These are phyloP conservation scores for Mycetomoellerius zeteki DNA, from an alignment of 1,140 invertebrate genomes.

Conservation along the genomic window DNA sequence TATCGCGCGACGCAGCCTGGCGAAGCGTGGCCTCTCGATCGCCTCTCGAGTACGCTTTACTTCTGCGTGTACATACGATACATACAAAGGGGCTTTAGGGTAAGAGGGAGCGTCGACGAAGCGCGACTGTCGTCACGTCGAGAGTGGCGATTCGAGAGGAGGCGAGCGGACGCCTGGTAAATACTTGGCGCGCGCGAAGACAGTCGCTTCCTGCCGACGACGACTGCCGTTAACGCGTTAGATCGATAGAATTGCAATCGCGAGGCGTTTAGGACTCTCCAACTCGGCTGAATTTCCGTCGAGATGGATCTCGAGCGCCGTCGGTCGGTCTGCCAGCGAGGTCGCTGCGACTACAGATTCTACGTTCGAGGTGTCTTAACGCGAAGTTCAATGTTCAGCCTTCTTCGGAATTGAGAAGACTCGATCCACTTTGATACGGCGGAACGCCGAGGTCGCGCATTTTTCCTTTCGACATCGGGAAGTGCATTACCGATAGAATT, in stretches of 20 bases:
- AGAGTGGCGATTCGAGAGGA: conserved; percentile 54
- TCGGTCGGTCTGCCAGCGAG: conserved; percentile 25
- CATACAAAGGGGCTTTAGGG: conserved; percentile 13
- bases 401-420: neutral
- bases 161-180: conserved; percentile 28
- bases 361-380: neutral
- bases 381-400: neutral
- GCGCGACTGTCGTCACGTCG: neutral
- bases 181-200: conserved; percentile 35
- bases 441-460: neutral
- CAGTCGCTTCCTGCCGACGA: conserved; percentile 12
- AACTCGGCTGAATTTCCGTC: conserved; percentile 26
- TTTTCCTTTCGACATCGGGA: neutral
- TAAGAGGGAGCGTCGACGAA: conserved; percentile 1
- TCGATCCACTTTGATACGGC: neutral
- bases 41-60: conserved; percentile 56
- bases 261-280: neutral
- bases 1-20: conserved; percentile 60
- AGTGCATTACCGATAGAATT: neutral
- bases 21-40: conserved; percentile 63
- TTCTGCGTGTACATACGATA: conserved; percentile 50
- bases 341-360: neutral
- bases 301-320: conserved; percentile 1
- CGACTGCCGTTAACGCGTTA: conserved; percentile 48
- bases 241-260: conserved; percentile 50